Conservation (phyloP, 1,140 invertebrate genomes). For the Thaumetopoea pityocampa region DNA sequence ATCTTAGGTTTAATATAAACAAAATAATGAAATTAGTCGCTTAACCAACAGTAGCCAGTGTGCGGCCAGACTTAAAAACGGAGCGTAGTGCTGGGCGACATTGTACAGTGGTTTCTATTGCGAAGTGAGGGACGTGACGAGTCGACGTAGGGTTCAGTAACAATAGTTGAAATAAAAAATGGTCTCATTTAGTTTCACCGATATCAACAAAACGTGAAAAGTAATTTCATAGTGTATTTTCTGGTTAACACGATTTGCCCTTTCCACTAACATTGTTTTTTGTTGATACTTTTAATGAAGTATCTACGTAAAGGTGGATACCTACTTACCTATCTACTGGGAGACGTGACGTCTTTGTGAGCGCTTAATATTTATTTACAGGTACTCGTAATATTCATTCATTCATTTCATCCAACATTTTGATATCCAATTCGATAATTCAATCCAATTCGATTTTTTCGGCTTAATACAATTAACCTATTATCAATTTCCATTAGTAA, state of each 20-base stretch:
- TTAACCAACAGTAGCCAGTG: no score
- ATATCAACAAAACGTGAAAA: constrained; percentile 63
- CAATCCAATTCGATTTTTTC: no score
- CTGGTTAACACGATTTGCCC: constrained; percentile 63
- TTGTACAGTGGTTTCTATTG: constrained; percentile 19
- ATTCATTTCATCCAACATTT: no score
- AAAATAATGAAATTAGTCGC: no score
- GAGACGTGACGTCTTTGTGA: no score
- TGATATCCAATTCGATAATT: no score
- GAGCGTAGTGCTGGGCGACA: constrained; percentile 13
- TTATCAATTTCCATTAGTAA: constrained; percentile 16
- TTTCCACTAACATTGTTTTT: constrained; percentile 59
- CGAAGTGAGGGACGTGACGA: constrained; percentile 36
- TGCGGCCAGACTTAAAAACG: no score
- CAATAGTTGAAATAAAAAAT: constrained; percentile 53
- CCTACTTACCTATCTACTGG: constrained; percentile 11
- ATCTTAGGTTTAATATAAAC: no score
- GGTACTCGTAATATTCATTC: no score
- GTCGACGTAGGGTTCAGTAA: constrained; percentile 29
- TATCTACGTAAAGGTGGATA: constrained; percentile 9
- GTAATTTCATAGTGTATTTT: constrained; percentile 72
- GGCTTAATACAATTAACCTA: no score
- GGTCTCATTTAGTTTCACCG: constrained; percentile 62
- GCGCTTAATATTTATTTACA: no score
- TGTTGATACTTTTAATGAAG: constrained; percentile 23